These are phyloP conservation scores for Anoplophora glabripennis DNA, from an alignment of 1,140 invertebrate genomes.

Conservation along the genomic window DNA sequence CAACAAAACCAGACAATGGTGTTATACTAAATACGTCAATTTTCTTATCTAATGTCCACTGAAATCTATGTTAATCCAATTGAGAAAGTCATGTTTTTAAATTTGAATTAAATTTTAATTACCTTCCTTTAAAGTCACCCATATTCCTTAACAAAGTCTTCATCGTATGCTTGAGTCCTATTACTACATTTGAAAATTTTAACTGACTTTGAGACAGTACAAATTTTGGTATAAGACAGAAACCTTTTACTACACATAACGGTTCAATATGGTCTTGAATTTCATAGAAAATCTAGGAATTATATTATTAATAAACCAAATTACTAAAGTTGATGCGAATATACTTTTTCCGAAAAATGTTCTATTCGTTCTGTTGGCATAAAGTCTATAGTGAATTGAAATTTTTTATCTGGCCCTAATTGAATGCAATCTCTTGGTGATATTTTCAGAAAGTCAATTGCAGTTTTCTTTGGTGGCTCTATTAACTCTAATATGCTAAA, in stretches of 20 bases:
- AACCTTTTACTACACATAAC: conserved; percentile 45
- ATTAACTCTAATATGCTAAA: no score
- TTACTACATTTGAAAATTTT: conserved; percentile 43
- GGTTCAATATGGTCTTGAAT: conserved; percentile 36
- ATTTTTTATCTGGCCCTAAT: conserved; percentile 37
- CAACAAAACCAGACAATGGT: no score
- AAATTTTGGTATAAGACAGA: conserved; percentile 44
- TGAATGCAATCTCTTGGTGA: conserved; percentile 29
- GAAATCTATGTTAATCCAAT: no score
- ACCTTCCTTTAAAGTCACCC: conserved; percentile 50
- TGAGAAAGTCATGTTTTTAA: no score
- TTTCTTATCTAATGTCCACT: no score
- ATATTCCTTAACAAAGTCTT: conserved; percentile 46
- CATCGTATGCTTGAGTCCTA: conserved; percentile 33
- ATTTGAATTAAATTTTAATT: background rate
- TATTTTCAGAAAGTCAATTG: no score
- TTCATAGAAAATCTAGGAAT: conserved; percentile 37
- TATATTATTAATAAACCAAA: conserved; percentile 1
- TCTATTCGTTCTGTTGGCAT: conserved; percentile 36
- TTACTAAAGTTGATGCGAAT: background rate
- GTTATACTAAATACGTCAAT: no score
- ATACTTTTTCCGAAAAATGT: conserved; percentile 36
- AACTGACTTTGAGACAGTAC: conserved; percentile 41
- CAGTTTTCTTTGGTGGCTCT: no score
- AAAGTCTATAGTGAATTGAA: conserved; percentile 43